Conservation (phyloP, 1,140 invertebrate genomes). For the Aphelenchoides avenae region DNA sequence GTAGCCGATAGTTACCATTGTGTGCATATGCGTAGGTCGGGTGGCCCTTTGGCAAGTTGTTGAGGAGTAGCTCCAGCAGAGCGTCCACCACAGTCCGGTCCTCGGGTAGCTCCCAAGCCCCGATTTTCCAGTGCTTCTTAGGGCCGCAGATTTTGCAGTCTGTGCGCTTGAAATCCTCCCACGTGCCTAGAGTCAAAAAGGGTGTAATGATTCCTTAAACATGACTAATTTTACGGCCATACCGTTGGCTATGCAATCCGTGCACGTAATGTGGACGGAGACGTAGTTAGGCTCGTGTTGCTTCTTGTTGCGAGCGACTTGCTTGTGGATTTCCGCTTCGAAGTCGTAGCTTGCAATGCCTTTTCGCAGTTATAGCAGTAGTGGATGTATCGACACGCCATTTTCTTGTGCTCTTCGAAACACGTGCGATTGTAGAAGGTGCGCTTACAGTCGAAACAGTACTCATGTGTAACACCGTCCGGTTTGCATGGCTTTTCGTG, state of each 20-base stretch:
- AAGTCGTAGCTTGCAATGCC: neutral
- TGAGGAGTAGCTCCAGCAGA: conserved; percentile 2
- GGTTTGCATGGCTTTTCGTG: neutral
- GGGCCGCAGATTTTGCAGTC: neutral
- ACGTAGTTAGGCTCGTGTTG: conserved; percentile 1
- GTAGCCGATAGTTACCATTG: too few relatives aligned
- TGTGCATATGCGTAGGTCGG: too few relatives aligned
- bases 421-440: neutral
- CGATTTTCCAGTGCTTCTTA: too few relatives aligned
- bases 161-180: neutral
- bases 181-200: neutral
- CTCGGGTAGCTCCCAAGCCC: neutral
- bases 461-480: neutral
- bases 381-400: neutral
- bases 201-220: neutral
- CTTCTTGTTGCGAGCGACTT: neutral
- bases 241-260: neutral
- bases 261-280: neutral
- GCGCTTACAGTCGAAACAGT: conserved; percentile 1
- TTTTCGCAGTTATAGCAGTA: conserved; percentile 7
- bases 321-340: neutral
- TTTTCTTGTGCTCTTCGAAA: neutral
- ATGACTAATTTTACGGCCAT: neutral
- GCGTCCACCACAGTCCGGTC: neutral
- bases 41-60: too few relatives aligned